A percentile compares a stretch with the other conserved stretches of the same genome.
Evolutionary conservation across 30 jellyfish, hydroid and myxozoan species (phyloP).

Genomic region (Hydractinia symbiolongicarpus): DNA sequence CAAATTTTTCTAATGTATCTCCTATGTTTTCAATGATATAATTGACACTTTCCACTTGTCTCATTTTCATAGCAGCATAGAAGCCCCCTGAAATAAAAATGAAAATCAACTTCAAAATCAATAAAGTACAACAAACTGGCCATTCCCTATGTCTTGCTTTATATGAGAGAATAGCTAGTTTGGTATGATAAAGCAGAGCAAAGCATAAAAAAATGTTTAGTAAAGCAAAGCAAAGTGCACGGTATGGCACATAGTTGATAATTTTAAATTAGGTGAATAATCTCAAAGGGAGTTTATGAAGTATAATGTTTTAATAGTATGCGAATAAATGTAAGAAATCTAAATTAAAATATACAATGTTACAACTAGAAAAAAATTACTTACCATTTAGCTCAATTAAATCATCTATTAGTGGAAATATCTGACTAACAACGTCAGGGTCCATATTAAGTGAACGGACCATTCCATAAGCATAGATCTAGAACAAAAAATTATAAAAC

Average conservation of each 20-base stretch:
- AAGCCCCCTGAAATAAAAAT: constrained; percentile 39
- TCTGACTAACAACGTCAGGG: constrained; percentile 37
- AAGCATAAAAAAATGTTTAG: no score
- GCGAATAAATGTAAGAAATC: background rate
- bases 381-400: constrained; percentile 81
- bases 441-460: constrained; percentile 53
- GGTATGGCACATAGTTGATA: no score
- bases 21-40: constrained; percentile 79
- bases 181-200: no score
- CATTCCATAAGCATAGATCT: constrained; percentile 75
- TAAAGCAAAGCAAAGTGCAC: no score
- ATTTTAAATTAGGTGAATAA: no score
- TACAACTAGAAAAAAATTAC: background rate
- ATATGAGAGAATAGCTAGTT: no score
- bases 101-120: no score
- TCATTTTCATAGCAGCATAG: constrained; percentile 38
- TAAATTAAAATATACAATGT: no score
- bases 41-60: constrained; percentile 71
- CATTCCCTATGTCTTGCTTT: no score
- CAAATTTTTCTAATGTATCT: constrained; percentile 80
- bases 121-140: no score
- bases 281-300: no score
- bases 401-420: constrained; percentile 72
- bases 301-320: no score
- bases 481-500: background rate